A percentile compares a stretch with the other conserved stretches of the same genome.
phyloP scores from a whole-genome alignment of 2,888 invertebrate genomes.

The Himalopsyche kuldschensis region DNA sequence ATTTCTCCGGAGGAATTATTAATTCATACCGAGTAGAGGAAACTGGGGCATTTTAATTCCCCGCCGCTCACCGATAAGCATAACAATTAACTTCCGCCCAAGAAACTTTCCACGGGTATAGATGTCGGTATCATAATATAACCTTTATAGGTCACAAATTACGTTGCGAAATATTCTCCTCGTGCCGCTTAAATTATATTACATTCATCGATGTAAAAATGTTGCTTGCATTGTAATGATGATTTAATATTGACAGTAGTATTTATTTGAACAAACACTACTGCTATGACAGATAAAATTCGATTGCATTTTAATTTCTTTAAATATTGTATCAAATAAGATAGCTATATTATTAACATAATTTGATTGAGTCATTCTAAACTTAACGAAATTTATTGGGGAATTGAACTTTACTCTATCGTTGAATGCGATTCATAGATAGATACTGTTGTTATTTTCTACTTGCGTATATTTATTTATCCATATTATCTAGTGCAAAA shows the following conservation, averaged over 20 bases:
- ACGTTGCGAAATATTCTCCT: not conserved
- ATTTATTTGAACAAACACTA: too few relatives aligned
- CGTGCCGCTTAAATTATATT: not conserved
- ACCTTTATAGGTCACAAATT: not conserved
- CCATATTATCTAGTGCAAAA: too few relatives aligned
- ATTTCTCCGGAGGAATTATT: not conserved
- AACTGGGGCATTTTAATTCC: not conserved
- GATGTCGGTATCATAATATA: not conserved
- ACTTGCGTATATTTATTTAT: too few relatives aligned
- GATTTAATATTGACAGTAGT: not conserved
- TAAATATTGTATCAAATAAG: too few relatives aligned
- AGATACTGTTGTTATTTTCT: too few relatives aligned
- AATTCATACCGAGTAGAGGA: not conserved
- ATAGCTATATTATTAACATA: too few relatives aligned
- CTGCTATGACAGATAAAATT: too few relatives aligned
- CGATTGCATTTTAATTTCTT: too few relatives aligned
- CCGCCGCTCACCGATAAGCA: not conserved
- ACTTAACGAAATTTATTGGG: too few relatives aligned
- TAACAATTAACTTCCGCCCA: not conserved
- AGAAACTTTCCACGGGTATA: not conserved
- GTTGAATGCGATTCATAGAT: too few relatives aligned
- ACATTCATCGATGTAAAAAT: not conserved
- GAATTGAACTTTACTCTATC: too few relatives aligned
- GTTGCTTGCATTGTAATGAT: not conserved
- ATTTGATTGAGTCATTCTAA: too few relatives aligned